Base-by-base conservation (phyloP, 1,140 invertebrate species). In the Bactericera cockerelli region DNA sequence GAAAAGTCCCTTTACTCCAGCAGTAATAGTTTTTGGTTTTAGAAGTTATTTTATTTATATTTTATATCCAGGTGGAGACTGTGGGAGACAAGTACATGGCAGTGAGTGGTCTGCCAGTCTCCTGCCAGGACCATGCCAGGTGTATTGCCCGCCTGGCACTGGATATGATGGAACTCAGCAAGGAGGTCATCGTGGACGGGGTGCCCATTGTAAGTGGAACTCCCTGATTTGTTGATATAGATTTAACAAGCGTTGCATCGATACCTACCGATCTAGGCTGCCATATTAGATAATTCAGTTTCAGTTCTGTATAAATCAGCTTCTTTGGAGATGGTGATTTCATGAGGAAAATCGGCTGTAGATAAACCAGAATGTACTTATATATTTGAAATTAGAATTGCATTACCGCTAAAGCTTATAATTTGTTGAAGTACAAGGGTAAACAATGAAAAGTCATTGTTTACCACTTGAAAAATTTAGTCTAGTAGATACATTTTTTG, bases 41-140 rank as follows among this genome's bases (percentile, higher is more conserved):
- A n/a, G n/a, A n/a, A n/a, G n/a, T n/a, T n/a, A n/a, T n/a, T n/a
- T n/a, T n/a, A n/a, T n/a, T n/a, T n/a, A n/a, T n/a, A n/a, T n/a
- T n/a, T n/a, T n/a, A 31, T 31, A 38, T 67, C 14, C 70, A 98
- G 93, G 94, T 99, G 36, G 95, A 99, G 76, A 99, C 95, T n/a
- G 89, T 98, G 21, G 94, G 94, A 64, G 95, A 98, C 74, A 98
- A 97, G 71, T 99, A 98, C 72, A 98, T 99, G 94, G 93, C 93
- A 1, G 93, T 98, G 3, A 96, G 93, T 64, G 95, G 95, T 19
- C 75, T 98, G 54, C 95, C 95, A 1, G 93, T 98, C 68, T 84
- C 84, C 14, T 93, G 91, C 71, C 79, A 81, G 61, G 83, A 83
- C 54, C 95, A 99, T 70, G 93, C 94, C 21, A 82, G 85, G 65